These are phyloP conservation scores for Hylyphantes graminicola DNA, from an alignment of 1,140 invertebrate genomes.

Conservation along the genomic window DNA sequence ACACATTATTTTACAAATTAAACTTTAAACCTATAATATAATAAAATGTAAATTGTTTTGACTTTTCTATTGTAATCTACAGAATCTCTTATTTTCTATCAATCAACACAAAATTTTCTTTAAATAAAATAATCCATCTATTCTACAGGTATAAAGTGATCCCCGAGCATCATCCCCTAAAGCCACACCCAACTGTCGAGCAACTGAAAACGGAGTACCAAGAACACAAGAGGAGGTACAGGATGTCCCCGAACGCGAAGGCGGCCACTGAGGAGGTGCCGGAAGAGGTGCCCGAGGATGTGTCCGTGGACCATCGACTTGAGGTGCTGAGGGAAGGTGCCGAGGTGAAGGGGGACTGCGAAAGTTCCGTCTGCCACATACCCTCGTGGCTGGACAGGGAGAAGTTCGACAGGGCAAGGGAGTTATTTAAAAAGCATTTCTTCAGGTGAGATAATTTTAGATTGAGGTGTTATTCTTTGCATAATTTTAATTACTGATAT, in stretches of 20 bases:
- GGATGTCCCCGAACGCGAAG: constrained; percentile 53
- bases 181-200: constrained; percentile 16
- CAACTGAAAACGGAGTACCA: neutral
- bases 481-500: too few species aligned
- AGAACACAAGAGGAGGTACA: neutral
- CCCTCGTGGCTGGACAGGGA: constrained; percentile 62
- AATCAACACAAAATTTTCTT: too few species aligned
- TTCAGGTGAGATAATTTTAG: constrained; percentile 51
- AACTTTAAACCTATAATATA: too few species aligned
- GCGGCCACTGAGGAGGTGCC: neutral
- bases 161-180: neutral
- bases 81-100: too few species aligned
- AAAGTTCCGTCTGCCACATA: constrained; percentile 24
- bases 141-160: constrained; percentile 37
- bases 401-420: constrained; percentile 50
- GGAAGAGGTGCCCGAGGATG: neutral
- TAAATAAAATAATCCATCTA: too few species aligned
- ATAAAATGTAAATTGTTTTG: too few species aligned
- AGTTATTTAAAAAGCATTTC: constrained; percentile 61
- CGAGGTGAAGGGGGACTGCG: constrained; percentile 50
- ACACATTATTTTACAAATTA: too few species aligned
- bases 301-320: neutral
- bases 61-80: too few species aligned
- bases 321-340: constrained; percentile 48
- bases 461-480: too few species aligned